Percentiles rank a stretch among this genome's conserved stretches.
Conservation (phyloP, 2,888 invertebrate species). For the Peribatodes rhomboidaria region DNA sequence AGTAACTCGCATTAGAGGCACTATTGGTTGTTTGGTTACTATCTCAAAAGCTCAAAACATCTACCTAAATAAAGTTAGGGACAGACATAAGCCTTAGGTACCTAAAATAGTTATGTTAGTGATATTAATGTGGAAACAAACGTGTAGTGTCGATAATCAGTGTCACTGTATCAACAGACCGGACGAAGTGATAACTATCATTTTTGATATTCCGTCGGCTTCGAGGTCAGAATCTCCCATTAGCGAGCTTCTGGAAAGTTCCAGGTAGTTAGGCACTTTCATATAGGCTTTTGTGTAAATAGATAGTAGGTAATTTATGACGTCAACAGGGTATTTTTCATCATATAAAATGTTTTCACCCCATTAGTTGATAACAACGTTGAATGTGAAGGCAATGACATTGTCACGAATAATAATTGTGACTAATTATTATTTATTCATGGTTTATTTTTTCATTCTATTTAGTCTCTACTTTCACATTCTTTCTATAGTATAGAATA, state of each 20-base stretch:
- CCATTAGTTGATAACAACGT: constrained; percentile 22
- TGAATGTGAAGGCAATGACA: constrained; percentile 18
- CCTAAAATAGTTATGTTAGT: constrained; percentile 12
- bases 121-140: constrained; percentile 39
- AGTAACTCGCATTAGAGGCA: no score
- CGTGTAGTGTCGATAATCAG: constrained; percentile 59
- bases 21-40: no score
- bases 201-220: constrained; percentile 44
- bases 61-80: no score
- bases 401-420: constrained; percentile 20
- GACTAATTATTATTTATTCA: constrained; percentile 12
- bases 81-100: not conserved
- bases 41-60: no score
- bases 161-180: constrained; percentile 50
- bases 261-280: constrained; percentile 3
- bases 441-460: not conserved
- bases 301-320: constrained; percentile 23
- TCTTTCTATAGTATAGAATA: no score
- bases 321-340: constrained; percentile 27
- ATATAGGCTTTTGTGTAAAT: not conserved
- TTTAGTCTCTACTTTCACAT: no score
- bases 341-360: constrained; percentile 22
- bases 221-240: constrained; percentile 52
- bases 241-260: constrained; percentile 44
- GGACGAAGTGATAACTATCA: constrained; percentile 52